Evolutionary conservation across 2,888 invertebrate species (phyloP).

Genomic region (Sinhomidia bicolor): DNA sequence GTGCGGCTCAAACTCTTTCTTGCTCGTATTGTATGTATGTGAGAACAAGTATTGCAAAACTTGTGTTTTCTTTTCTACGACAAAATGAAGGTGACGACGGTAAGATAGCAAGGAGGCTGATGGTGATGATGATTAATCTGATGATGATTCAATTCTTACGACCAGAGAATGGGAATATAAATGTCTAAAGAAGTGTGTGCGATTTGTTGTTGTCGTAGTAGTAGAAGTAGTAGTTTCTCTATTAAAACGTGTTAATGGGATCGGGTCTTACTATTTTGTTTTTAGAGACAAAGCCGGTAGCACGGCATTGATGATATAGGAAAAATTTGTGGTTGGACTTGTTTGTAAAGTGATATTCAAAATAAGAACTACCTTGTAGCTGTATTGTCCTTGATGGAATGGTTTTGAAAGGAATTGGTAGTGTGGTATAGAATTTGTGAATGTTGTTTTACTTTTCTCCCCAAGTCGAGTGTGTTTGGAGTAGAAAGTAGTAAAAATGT

Average conservation of each 20-base stretch:
- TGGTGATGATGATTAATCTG: slow-evolving; percentile 43
- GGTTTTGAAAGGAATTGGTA: background rate
- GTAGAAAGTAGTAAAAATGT: background rate
- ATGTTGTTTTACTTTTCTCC: background rate
- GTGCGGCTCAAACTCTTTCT: background rate
- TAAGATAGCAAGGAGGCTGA: background rate
- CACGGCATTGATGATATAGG: background rate
- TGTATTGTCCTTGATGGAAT: background rate
- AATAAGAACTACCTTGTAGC: background rate
- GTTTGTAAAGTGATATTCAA: background rate
- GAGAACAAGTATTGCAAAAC: background rate
- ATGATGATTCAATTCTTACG: slow-evolving; percentile 29
- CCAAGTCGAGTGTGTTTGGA: too few species aligned
- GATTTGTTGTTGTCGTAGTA: slow-evolving; percentile 1
- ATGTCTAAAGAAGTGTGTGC: background rate
- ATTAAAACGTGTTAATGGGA: background rate
- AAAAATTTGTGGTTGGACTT: background rate
- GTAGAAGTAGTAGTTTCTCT: background rate
- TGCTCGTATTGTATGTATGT: background rate
- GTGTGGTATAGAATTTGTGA: background rate
- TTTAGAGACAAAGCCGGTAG: background rate
- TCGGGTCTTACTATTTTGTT: background rate
- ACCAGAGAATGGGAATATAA: background rate
- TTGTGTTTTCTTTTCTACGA: background rate
- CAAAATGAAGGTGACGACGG: background rate